Evolutionary conservation across 2,888 invertebrate species (phyloP).

Genomic region (Seladonia tumulorum): DNA sequence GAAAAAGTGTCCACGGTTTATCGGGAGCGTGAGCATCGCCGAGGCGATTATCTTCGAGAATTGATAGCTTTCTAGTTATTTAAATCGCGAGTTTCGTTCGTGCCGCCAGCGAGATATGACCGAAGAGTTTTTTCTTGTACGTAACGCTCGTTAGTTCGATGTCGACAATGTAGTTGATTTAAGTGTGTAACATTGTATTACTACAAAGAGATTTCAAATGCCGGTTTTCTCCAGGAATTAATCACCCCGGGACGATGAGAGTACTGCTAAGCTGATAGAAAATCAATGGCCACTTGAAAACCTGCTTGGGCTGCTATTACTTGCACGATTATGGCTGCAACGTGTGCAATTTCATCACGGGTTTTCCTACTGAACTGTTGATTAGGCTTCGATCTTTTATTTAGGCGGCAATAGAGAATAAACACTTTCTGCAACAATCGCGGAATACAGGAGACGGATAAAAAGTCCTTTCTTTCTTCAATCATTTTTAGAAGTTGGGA

Average conservation of each 20-base stretch:
- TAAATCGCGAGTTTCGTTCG: background rate
- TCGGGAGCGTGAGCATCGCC: slow-evolving; percentile 11
- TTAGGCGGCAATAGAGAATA: background rate
- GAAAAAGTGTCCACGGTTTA: slow-evolving; percentile 34
- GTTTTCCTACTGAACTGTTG: background rate
- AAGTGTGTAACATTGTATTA: background rate
- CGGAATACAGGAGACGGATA: background rate
- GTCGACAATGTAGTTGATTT: background rate
- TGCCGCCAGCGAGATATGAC: too few relatives aligned
- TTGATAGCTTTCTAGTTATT: background rate
- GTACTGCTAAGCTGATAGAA: background rate
- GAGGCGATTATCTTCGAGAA: background rate
- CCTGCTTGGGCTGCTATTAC: background rate
- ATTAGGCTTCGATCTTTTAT: background rate
- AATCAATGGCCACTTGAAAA: background rate
- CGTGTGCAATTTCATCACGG: background rate
- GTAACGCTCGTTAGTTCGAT: background rate
- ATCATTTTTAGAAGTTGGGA: too few relatives aligned
- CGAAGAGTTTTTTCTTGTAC: background rate
- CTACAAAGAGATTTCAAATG: background rate
- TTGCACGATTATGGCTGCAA: background rate
- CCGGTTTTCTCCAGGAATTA: background rate
- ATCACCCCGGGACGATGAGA: background rate
- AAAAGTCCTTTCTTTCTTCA: too few relatives aligned
- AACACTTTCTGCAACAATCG: background rate